These are phyloP conservation scores for Anolis carolinensis DNA, from an alignment of 2,113 vertebrate genomes.

Conservation along the genomic window DNA sequence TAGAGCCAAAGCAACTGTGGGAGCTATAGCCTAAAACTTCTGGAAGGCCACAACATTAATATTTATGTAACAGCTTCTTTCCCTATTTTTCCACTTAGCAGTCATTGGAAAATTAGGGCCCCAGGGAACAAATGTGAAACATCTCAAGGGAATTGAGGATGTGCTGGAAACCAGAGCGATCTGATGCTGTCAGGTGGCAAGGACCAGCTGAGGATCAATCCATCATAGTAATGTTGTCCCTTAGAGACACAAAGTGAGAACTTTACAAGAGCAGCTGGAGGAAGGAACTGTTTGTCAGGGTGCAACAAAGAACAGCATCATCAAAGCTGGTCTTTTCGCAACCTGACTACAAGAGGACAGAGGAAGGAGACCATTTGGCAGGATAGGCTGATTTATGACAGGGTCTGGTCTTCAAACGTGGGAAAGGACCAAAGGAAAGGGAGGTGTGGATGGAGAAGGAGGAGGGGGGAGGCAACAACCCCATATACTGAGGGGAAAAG, in stretches of 20 bases:
- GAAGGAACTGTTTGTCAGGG: too few relatives aligned
- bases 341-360: too few relatives aligned
- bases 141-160: neutral
- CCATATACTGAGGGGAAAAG: too few relatives aligned
- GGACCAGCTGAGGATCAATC: neutral
- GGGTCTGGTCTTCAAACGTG: too few relatives aligned
- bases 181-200: neutral
- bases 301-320: too few relatives aligned
- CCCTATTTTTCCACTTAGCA: neutral
- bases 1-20: neutral
- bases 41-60: neutral
- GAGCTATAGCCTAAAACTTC: neutral
- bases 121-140: neutral
- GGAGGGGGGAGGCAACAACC: too few relatives aligned
- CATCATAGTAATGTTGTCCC: neutral
- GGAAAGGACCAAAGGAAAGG: too few relatives aligned
- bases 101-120: neutral
- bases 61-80: neutral
- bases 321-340: too few relatives aligned
- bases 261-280: neutral
- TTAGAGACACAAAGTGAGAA: neutral
- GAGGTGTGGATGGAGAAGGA: too few relatives aligned
- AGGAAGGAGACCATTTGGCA: too few relatives aligned
- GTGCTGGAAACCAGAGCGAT: neutral
- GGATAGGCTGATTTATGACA: too few relatives aligned